Evolutionary conservation across 1,140 invertebrate species (phyloP).

Genomic region (Panonychus citri): DNA sequence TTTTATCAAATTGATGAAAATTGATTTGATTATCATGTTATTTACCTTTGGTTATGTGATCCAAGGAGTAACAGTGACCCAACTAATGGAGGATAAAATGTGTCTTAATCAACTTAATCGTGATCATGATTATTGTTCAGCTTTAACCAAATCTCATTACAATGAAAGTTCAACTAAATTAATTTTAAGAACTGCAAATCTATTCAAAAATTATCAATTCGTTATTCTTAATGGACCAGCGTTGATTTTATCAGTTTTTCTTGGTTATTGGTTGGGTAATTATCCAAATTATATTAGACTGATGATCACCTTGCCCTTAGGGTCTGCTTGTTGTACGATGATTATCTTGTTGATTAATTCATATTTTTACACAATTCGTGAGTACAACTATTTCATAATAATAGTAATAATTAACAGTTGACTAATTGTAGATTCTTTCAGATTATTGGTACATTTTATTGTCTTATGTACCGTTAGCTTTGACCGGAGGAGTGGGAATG

Average conservation of each 20-base stretch:
- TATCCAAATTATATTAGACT: neutral
- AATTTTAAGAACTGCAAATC: neutral
- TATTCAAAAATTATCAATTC: neutral
- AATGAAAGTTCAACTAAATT: neutral
- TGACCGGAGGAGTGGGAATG: too few relatives aligned
- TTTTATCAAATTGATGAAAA: too few relatives aligned
- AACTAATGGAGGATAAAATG: too few relatives aligned
- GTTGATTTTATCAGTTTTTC: neutral
- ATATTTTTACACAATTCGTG: neutral
- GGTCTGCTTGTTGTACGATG: neutral
- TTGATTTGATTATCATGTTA: too few relatives aligned
- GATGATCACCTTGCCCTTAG: neutral
- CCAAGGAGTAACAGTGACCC: too few relatives aligned
- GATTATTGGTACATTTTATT: too few relatives aligned
- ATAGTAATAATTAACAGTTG: neutral
- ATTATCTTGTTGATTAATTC: neutral
- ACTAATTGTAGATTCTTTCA: too few relatives aligned
- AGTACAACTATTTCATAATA: neutral
- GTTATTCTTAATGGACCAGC: neutral
- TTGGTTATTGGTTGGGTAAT: neutral
- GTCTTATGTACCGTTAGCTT: too few relatives aligned
- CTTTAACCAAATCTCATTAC: neutral
- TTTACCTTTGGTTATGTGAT: too few relatives aligned
- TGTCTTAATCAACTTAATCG: neutral
- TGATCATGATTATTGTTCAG: neutral